Conservation (phyloP, 2,888 invertebrate species). For the Lissonota sp. region DNA sequence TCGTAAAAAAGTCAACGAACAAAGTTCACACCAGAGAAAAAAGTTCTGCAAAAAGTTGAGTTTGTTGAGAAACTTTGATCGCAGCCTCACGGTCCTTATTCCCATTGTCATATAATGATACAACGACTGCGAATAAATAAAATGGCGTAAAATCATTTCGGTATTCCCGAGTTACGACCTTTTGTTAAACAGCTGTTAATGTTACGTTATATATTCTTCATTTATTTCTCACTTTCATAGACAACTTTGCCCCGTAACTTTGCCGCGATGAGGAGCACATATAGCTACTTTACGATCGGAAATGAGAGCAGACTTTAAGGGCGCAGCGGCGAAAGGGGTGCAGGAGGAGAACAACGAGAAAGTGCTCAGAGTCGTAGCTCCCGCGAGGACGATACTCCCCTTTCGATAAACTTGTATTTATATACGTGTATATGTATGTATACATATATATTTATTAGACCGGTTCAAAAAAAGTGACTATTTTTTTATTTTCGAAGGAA, state of each 20-base stretch:
- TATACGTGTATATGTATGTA: background rate
- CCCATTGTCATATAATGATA: no score
- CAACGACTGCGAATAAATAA: no score
- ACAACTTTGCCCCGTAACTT: background rate
- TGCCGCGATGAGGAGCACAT: background rate
- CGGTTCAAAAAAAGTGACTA: no score
- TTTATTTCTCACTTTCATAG: slow-evolving; percentile 24
- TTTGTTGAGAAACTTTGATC: no score
- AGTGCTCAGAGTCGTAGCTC: slow-evolving; percentile 36
- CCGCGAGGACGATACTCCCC: slow-evolving; percentile 41
- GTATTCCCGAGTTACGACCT: no score
- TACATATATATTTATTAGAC: background rate
- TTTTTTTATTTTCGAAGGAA: no score
- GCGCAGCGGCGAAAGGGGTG: slow-evolving; percentile 31
- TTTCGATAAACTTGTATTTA: slow-evolving; percentile 17
- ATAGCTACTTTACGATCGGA: slow-evolving; percentile 63
- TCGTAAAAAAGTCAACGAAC: no score
- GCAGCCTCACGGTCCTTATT: no score
- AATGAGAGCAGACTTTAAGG: slow-evolving; percentile 59
- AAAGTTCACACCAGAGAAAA: no score
- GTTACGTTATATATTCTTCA: background rate
- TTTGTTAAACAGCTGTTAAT: no score
- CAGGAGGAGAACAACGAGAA: slow-evolving; percentile 9
- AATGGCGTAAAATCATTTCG: no score
- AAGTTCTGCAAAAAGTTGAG: no score